Evolutionary conservation across 2,888 invertebrate species (phyloP), one percentile per base, ranked within the genome.

Genomic region (Keiferia lycopersicella): DNA sequence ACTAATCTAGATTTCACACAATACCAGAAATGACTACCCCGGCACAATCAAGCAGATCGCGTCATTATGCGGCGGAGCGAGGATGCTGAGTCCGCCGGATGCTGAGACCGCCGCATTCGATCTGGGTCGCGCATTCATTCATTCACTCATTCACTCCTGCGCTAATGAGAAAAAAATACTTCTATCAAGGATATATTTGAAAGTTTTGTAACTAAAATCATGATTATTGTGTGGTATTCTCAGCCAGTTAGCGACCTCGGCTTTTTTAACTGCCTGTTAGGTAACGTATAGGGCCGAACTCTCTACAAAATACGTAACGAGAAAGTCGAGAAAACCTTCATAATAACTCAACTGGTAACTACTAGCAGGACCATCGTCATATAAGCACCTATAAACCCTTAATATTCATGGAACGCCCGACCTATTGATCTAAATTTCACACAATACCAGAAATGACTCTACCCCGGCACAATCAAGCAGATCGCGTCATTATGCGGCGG

Each of bases 91-190:
- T 7, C 34, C 34, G 10, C 34, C 10, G 34, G 34, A 8, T 34
- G 34, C 34, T 41, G 41, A 41, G 2, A 41, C 41, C 11, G 41
- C 41, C 3, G 12, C 41, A 41, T 41, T 20, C 51, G 51, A 51
- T 51, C 51, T 51, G 51, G 51, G 51, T 51, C 51, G 51, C 51
- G 4, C 41, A 41, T 41, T 41, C 41, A 14, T 8, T 41, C 41
- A 14, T n/a, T 41, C 34, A 45, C 11, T 45, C 51, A 53, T 53
- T 53, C 51, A 50, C 22, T 22, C 22, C 2, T 26, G 20, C 26
- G 22, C 51, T 53, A 53, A 53, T 53, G 51, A 53, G 51, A 22
- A 53, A 53, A 53, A 53, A 26, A 26, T 26, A 26, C 51, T 22
- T 53, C 51, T 18, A 22, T n/a, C 12, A 0, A 8, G 14, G 51